Evolutionary conservation across 2,113 vertebrate genomes (phyloP), one percentile per base, ranked within the genome.

Genomic region (Peromyscus polionotus): DNA sequence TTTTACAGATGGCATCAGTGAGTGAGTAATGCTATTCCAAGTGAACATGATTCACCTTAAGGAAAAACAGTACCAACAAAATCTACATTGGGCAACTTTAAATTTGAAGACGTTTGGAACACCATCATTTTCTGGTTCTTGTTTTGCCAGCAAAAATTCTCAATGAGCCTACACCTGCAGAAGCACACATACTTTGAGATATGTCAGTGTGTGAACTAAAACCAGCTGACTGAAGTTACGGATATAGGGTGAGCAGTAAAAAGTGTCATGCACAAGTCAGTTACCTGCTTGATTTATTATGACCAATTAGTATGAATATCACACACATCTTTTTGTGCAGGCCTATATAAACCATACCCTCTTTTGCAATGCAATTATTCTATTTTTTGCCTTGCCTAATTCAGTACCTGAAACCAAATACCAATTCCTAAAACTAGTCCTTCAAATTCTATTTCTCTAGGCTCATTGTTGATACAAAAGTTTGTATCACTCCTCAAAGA

Each of bases 121-220:
- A 68, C 7, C 48, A 51, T 80, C 26, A 79, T 87, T 80, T 90
- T 93, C 31, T 87, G 75, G 54, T 75, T 86, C 94, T 85, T 96
- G 26, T 92, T 87, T 80, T 61, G 28, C 48, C 76, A 88, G 36
- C 39, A 95, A 93, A 87, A 93, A 79, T 87, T 94, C 45, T 68
- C 48, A 93, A 33, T 87, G 63, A 92, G 88, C 65, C 89, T 92
- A 14, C 31, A 96, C 80, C 80, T 90, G 45, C 72, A 83, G 75
- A 96, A 79, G 10, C 51, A 39, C 51, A 39, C 45, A 83, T 13
- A 81, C 3, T 45, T 10, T 10, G 39, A 68, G 88, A 36, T 26
- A 88, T 1, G 84, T 42, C 65, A 76, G 57, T 84, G 39, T 65
- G 12, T 36, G 67, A 63, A 16, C 79, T 77, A 93, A 96, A 45